Conservation (phyloP, 2,113 vertebrate genomes). For the Zosterops pallidus region DNA sequence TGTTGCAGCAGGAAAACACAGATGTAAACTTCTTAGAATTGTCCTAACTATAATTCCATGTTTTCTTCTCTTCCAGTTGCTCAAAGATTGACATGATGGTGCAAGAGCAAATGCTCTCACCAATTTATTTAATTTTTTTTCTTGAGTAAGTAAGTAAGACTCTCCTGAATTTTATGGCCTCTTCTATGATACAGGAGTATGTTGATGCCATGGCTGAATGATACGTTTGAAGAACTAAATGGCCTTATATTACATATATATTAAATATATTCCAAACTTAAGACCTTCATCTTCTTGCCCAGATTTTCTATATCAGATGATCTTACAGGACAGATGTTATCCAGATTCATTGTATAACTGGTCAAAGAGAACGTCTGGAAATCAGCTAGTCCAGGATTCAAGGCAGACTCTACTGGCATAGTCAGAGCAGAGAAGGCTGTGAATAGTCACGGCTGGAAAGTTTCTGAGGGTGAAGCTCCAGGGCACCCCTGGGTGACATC, state of each 20-base stretch:
- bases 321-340: background rate
- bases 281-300: background rate
- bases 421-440: background rate
- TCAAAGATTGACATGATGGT: fast-evolving
- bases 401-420: background rate
- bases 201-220: background rate
- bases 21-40: background rate
- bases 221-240: background rate
- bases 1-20: background rate
- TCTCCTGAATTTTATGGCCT: background rate
- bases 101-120: background rate
- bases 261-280: background rate
- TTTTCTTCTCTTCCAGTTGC: background rate
- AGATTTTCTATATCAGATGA: background rate
- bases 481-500: background rate
- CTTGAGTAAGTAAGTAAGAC: background rate
- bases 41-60: background rate
- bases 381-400: background rate
- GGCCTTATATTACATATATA: background rate
- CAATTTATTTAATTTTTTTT: fast-evolving
- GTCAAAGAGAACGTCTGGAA: background rate
- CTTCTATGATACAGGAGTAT: background rate
- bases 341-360: too few relatives aligned
- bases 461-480: fast-evolving
- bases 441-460: fast-evolving